phyloP scores from a whole-genome alignment of 1,140 invertebrate genomes.

The Drosophila chauvacae region DNA sequence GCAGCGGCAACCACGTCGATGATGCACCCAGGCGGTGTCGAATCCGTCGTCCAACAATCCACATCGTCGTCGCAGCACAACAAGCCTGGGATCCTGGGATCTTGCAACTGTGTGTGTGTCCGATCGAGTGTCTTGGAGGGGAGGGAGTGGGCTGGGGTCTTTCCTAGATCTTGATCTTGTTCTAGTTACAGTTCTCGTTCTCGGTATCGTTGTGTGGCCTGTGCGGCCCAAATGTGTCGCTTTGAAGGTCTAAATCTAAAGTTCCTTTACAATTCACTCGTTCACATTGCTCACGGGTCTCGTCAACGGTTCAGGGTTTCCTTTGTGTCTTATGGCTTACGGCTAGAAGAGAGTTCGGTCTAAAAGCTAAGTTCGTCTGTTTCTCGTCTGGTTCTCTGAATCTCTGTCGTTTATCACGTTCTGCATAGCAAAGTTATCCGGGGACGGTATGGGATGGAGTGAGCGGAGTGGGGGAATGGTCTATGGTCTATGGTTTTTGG shows the following conservation, averaged over 20 bases:
- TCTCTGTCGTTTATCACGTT: slow-evolving; percentile 78
- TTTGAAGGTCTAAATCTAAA: slow-evolving; percentile 62
- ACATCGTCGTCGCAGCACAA: slow-evolving; percentile 53
- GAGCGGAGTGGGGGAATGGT: slow-evolving; percentile 10
- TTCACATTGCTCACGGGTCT: slow-evolving; percentile 58
- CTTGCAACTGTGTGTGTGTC: slow-evolving; percentile 35
- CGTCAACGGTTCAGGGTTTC: slow-evolving; percentile 56
- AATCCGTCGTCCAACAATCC: slow-evolving; percentile 41
- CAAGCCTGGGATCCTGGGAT: slow-evolving; percentile 39
- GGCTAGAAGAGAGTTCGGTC: slow-evolving; percentile 71
- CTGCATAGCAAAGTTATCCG: slow-evolving; percentile 60
- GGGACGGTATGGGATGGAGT: slow-evolving; percentile 40
- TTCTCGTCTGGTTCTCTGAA: slow-evolving; percentile 63
- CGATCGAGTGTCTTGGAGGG: slow-evolving; percentile 48
- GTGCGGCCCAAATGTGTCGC: slow-evolving; percentile 70
- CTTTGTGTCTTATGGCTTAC: slow-evolving; percentile 68
- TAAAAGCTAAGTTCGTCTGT: slow-evolving; percentile 69
- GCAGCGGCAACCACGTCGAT: slow-evolving; percentile 75
- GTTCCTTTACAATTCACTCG: slow-evolving; percentile 52
- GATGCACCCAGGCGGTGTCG: slow-evolving; percentile 66
- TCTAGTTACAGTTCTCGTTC: slow-evolving; percentile 24
- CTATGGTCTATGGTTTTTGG: slow-evolving; percentile 10
- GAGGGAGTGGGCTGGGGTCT: slow-evolving; percentile 28
- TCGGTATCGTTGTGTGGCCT: slow-evolving; percentile 51
- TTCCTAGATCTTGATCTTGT: slow-evolving; percentile 33